Evolutionary conservation across 2,113 vertebrate species (phyloP).

Genomic region (Ctenodactylus gundi): DNA sequence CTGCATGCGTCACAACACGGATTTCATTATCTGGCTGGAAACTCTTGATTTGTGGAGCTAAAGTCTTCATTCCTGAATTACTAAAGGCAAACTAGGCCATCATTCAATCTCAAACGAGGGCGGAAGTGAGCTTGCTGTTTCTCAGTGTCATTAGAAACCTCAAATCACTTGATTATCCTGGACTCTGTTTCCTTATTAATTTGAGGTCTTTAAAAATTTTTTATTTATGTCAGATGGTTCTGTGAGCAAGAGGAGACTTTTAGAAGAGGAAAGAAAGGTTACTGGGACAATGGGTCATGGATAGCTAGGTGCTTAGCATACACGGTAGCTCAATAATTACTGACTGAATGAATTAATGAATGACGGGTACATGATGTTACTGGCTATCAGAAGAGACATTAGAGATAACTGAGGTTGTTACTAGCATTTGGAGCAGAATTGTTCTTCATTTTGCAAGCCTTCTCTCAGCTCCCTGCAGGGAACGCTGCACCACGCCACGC

Average conservation of each 20-base stretch:
- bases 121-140: background rate
- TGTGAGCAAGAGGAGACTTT: background rate
- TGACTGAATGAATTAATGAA: background rate
- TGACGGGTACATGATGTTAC: background rate
- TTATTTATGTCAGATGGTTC: background rate
- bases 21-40: conserved; percentile 31
- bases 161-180: background rate
- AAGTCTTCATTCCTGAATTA: background rate
- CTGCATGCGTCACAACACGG: background rate
- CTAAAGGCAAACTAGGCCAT: background rate
- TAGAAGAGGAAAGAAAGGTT: background rate
- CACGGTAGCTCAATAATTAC: background rate
- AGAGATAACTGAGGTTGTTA: background rate
- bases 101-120: background rate
- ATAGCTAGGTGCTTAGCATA: background rate
- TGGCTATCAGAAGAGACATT: background rate
- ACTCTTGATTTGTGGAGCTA: background rate
- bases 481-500: background rate
- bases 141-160: conserved; percentile 5
- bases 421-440: background rate
- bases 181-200: background rate
- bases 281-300: background rate
- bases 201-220: background rate
- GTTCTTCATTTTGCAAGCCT: background rate
- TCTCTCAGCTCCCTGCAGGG: background rate